Conservation (phyloP, 1,140 invertebrate species). For the Trigoniulus corallinus region DNA sequence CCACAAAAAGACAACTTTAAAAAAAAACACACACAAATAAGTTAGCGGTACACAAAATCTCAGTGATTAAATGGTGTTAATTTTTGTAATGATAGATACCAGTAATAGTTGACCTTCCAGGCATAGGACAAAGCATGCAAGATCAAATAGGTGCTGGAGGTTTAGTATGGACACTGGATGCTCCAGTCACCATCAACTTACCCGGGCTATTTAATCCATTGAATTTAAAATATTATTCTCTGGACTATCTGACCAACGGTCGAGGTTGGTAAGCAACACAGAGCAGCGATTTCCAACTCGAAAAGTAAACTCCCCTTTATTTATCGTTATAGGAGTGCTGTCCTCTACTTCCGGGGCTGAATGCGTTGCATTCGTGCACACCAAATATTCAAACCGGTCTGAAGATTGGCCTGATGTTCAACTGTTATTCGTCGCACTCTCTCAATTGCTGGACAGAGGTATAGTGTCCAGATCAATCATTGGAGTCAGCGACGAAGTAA, state of each 20-base stretch:
- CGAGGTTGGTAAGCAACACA: too few species aligned
- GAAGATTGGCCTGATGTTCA: conserved; percentile 62
- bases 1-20: too few species aligned
- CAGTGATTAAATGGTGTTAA: background rate
- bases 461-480: background rate
- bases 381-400: conserved; percentile 36
- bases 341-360: conserved; percentile 35
- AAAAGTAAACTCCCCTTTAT: conserved; percentile 26
- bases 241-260: too few species aligned
- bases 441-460: background rate
- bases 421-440: conserved; percentile 44
- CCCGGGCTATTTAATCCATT: too few species aligned
- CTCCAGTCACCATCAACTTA: too few species aligned
- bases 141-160: conserved; percentile 70
- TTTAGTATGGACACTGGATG: conserved; percentile 59
- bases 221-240: too few species aligned
- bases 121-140: conserved; percentile 67
- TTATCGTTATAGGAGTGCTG: conserved; percentile 14
- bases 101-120: conserved; percentile 9
- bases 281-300: too few species aligned
- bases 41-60: too few species aligned
- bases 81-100: conserved; percentile 3
- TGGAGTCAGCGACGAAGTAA: too few species aligned
- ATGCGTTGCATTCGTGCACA: conserved; percentile 47
- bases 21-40: too few species aligned